A percentile compares a stretch with the other conserved stretches of the same genome.
These are phyloP conservation scores for Diloba caeruleocephala DNA, from an alignment of 2,888 invertebrate species.

Conservation along the genomic window DNA sequence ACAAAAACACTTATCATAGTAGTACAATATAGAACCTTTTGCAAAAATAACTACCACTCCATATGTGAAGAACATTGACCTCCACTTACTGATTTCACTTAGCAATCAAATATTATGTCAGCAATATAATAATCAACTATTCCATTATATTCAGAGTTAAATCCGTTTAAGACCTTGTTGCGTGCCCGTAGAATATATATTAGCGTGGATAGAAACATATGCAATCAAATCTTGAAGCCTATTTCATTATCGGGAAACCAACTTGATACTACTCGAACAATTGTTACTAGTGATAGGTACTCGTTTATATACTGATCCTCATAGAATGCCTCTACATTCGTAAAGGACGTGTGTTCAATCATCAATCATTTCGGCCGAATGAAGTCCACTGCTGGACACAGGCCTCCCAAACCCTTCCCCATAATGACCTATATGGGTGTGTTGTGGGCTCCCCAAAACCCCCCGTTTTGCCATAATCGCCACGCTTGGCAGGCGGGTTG, in stretches of 20 bases:
- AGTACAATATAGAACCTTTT: too few relatives aligned
- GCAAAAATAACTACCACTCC: neutral
- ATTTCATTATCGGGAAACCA: conserved; percentile 16
- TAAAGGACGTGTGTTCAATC: neutral
- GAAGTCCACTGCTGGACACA: too few relatives aligned
- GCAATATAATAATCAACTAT: conserved; percentile 24
- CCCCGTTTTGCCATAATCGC: too few relatives aligned
- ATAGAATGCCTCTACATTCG: neutral
- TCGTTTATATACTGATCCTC: conserved; percentile 2
- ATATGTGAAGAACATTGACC: conserved; percentile 1
- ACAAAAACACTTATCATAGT: neutral
- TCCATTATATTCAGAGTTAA: conserved; percentile 1
- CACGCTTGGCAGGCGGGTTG: too few relatives aligned
- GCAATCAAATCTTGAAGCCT: conserved; percentile 21
- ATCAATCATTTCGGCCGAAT: neutral
- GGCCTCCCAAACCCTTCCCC: too few relatives aligned
- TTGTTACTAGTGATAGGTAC: conserved; percentile 6
- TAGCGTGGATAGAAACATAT: neutral
- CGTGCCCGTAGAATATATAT: neutral
- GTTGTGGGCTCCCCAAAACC: too few relatives aligned
- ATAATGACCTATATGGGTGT: too few relatives aligned
- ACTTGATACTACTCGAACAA: conserved; percentile 15
- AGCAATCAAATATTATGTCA: conserved; percentile 15
- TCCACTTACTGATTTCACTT: conserved; percentile 17
- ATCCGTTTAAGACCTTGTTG: conserved; percentile 1